Conservation (phyloP, 2,113 vertebrate species). For the Siphamia tubifer region DNA sequence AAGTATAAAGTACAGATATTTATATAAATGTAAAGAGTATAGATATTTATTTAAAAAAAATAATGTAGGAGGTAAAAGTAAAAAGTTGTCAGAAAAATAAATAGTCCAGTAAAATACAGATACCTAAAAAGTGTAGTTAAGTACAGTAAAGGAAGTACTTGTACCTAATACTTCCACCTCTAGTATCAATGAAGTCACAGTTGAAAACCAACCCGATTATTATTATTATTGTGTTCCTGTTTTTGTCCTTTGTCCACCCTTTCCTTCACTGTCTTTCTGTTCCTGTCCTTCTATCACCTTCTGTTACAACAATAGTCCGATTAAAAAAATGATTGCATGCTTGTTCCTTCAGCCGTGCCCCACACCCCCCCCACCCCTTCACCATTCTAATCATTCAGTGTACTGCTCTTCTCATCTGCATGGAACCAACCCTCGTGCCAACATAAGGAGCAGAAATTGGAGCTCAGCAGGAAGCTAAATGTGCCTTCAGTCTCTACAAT, state of each 20-base stretch:
- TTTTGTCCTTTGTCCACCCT: neutral
- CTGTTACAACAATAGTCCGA: conserved; percentile 33
- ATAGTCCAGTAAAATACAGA: no score
- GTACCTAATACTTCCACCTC: no score
- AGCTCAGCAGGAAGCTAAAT: conserved; percentile 77
- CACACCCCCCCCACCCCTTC: no score
- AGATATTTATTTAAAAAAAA: no score
- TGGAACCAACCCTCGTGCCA: conserved; percentile 56
- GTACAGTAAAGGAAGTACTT: no score
- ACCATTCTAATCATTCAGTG: conserved; percentile 59
- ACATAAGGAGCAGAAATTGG: conserved; percentile 70
- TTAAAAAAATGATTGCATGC: conserved; percentile 67
- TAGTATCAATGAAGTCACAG: conserved; percentile 22
- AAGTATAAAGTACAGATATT: no score
- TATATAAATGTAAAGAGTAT: no score
- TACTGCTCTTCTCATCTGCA: conserved; percentile 74
- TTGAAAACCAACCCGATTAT: neutral
- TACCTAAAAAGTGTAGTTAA: no score
- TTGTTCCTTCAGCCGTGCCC: conserved; percentile 44
- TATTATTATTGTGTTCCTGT: neutral
- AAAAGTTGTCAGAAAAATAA: no score
- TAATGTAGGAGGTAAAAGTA: no score
- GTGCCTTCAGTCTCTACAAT: conserved; percentile 80
- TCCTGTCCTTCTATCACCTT: conserved; percentile 5
- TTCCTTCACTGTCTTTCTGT: conserved; percentile 3